phyloP scores from a whole-genome alignment of 2,888 invertebrate species.

The Corbicula japonica region DNA sequence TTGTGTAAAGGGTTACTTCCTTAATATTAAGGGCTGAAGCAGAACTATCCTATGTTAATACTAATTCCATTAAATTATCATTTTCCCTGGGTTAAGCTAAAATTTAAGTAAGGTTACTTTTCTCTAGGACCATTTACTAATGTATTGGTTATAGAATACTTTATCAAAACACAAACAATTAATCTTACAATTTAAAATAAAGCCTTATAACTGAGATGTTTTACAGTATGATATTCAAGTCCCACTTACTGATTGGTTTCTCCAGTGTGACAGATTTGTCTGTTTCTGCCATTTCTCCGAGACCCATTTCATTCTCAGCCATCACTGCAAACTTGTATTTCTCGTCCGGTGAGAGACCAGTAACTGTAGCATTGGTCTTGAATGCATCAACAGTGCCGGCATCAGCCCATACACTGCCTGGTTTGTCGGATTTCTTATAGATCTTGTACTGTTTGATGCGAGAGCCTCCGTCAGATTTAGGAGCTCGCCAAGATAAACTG shows the following conservation, averaged over 20 bases:
- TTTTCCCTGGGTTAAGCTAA: no score
- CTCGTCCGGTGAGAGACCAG: conserved; percentile 91
- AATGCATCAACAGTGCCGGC: conserved; percentile 71
- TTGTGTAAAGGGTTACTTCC: no score
- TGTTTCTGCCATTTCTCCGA: conserved; percentile 92
- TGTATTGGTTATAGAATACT: no score
- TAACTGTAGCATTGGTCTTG: conserved; percentile 66
- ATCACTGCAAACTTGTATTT: conserved; percentile 95
- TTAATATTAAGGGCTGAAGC: no score
- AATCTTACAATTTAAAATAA: neutral
- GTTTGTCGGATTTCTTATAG: conserved; percentile 75
- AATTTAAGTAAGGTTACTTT: no score
- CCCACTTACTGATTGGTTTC: conserved; percentile 75
- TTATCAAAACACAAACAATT: no score
- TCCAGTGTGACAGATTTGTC: conserved; percentile 77
- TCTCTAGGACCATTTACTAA: no score
- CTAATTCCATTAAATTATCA: no score
- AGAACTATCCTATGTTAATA: no score
- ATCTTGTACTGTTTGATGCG: conserved; percentile 76
- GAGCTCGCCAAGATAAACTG: conserved; percentile 83
- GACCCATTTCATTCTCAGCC: conserved; percentile 96
- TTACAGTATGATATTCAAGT: no score
- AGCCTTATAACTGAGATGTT: neutral
- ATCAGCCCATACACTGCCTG: conserved; percentile 70
- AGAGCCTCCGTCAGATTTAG: conserved; percentile 82